phyloP scores from a whole-genome alignment of 2,113 vertebrate species.

The Sceloporus tristichus region DNA sequence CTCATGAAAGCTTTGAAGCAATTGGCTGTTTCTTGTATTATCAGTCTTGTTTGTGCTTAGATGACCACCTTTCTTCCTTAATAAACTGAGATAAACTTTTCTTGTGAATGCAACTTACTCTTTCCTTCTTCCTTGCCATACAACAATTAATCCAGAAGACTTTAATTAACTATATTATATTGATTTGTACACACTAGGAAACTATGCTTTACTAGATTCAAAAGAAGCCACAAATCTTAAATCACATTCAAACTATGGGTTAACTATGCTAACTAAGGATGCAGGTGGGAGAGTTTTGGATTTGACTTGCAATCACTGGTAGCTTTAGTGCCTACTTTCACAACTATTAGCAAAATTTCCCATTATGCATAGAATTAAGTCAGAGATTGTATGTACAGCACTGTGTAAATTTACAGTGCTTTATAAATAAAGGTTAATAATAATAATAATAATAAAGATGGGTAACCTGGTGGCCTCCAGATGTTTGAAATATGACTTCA shows the following conservation, averaged over 20 bases:
- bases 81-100: background rate
- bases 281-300: no score
- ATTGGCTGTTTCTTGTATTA: background rate
- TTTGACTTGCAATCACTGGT: no score
- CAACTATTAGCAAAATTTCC: no score
- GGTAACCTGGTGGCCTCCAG: no score
- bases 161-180: background rate
- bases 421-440: no score
- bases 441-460: no score
- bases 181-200: background rate
- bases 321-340: no score
- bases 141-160: background rate
- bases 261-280: background rate
- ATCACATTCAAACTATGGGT: background rate
- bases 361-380: no score
- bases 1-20: slow-evolving; percentile 37
- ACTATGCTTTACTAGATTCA: background rate
- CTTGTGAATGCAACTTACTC: background rate
- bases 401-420: no score
- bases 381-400: no score
- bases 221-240: background rate
- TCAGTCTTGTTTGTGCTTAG: no score
- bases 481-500: no score
- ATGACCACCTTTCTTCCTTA: background rate
- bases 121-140: background rate